These are phyloP conservation scores for Fratercula arctica DNA, from an alignment of 2,797 vertebrate species.

Conservation along the genomic window DNA sequence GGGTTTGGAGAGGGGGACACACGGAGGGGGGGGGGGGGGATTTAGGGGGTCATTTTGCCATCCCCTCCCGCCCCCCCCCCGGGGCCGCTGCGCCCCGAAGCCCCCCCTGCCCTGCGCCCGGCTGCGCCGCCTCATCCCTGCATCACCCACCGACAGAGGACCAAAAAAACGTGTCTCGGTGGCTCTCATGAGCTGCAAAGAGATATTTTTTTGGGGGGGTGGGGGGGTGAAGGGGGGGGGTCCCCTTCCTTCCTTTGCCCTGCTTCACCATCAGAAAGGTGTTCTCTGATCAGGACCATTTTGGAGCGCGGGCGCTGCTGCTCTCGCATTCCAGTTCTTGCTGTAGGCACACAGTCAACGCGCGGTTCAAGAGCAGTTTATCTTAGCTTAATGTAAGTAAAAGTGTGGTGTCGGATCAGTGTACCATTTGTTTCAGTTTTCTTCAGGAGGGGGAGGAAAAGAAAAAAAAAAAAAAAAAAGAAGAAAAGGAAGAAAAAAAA, in stretches of 20 bases:
- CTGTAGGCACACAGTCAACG: conserved; percentile 62
- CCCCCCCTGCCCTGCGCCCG: background rate
- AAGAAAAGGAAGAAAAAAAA: too few species aligned
- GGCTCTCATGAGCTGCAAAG: conserved; percentile 37
- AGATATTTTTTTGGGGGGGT: background rate
- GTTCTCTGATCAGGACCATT: background rate
- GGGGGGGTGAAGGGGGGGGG: background rate
- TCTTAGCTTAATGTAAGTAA: conserved; percentile 71
- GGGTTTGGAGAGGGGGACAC: background rate
- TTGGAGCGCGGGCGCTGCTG: conserved; percentile 33
- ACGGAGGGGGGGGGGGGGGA: too few species aligned
- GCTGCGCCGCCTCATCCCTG: background rate
- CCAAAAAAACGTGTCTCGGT: background rate
- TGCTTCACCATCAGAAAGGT: background rate
- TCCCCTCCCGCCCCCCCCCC: too few species aligned
- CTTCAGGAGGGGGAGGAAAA: background rate
- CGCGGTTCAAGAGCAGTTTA: conserved; percentile 72
- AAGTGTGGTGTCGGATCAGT: conserved; percentile 64
- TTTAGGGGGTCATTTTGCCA: background rate
- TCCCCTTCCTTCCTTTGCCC: background rate
- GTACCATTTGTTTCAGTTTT: conserved; percentile 69
- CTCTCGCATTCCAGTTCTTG: conserved; percentile 49
- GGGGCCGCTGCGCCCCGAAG: too few species aligned
- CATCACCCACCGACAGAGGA: background rate
- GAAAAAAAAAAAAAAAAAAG: background rate